Conservation (phyloP, 2,113 vertebrate species). For the Aegotheles bennettii region DNA sequence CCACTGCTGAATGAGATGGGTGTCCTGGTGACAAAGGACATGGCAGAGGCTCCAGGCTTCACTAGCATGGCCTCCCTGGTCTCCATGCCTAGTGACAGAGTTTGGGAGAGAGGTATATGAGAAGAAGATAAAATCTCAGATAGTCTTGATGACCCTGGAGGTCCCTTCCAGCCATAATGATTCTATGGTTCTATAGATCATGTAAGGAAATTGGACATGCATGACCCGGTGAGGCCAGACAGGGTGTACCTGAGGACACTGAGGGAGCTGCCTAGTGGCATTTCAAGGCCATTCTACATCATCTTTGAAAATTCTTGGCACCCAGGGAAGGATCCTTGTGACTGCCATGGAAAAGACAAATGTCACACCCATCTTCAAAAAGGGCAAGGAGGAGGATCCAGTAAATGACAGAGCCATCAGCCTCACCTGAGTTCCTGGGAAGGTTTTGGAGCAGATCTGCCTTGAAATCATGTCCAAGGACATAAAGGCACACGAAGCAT, state of each 20-base stretch:
- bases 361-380: neutral
- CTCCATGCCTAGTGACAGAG: neutral
- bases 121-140: neutral
- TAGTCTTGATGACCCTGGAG: too few relatives aligned
- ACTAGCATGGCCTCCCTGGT: neutral
- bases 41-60: neutral
- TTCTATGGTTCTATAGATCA: too few relatives aligned
- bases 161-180: too few relatives aligned
- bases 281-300: neutral
- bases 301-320: neutral
- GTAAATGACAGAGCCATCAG: neutral
- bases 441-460: too few relatives aligned
- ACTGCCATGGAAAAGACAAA: neutral
- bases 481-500: neutral
- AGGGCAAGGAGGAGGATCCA: neutral
- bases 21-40: neutral
- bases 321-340: neutral
- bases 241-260: neutral
- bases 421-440: too few relatives aligned
- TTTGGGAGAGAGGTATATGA: neutral
- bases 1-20: neutral
- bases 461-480: too few relatives aligned
- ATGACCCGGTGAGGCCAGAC: neutral
- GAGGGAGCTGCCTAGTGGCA: neutral
- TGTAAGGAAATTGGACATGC: neutral